These are phyloP conservation scores for Cyprinodon brontotheroides DNA, from an alignment of 2,113 vertebrate genomes.

Conservation along the genomic window DNA sequence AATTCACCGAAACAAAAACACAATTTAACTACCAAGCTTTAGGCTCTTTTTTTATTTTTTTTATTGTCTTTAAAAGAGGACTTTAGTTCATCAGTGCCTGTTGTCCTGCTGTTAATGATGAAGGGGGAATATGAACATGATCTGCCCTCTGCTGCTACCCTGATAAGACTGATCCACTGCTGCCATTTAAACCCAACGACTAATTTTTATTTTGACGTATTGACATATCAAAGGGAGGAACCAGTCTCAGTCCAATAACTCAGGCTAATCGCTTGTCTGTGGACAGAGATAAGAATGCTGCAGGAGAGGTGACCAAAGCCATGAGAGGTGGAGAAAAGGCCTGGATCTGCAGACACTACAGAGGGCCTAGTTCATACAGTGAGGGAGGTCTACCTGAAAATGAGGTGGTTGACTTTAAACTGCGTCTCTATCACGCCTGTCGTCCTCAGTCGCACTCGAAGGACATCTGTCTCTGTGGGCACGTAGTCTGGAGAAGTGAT, in stretches of 20 bases:
- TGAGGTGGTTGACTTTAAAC: slow-evolving; percentile 79
- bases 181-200: slow-evolving; percentile 3
- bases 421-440: slow-evolving; percentile 82
- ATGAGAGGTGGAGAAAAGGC: neutral
- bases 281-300: slow-evolving; percentile 52
- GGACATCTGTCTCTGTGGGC: slow-evolving; percentile 78
- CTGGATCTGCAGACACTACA: neutral
- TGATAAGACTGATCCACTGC: slow-evolving; percentile 56
- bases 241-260: slow-evolving; percentile 41
- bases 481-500: slow-evolving; percentile 74
- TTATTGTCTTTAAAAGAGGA: neutral
- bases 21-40: no score
- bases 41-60: neutral
- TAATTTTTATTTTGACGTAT: slow-evolving; percentile 33
- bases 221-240: slow-evolving; percentile 48
- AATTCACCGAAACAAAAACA: no score
- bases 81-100: slow-evolving; percentile 28
- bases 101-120: slow-evolving; percentile 20
- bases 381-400: slow-evolving; percentile 75
- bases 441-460: slow-evolving; percentile 79
- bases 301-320: slow-evolving; percentile 17
- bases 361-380: neutral
- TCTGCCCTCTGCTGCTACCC: slow-evolving; percentile 53
- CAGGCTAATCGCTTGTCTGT: slow-evolving; percentile 29
- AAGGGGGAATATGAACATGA: slow-evolving; percentile 36